Percentiles rank a stretch among this genome's conserved stretches.
Evolutionary conservation across 2,888 invertebrate species (phyloP).

Genomic region (Andricus quercusramuli): DNA sequence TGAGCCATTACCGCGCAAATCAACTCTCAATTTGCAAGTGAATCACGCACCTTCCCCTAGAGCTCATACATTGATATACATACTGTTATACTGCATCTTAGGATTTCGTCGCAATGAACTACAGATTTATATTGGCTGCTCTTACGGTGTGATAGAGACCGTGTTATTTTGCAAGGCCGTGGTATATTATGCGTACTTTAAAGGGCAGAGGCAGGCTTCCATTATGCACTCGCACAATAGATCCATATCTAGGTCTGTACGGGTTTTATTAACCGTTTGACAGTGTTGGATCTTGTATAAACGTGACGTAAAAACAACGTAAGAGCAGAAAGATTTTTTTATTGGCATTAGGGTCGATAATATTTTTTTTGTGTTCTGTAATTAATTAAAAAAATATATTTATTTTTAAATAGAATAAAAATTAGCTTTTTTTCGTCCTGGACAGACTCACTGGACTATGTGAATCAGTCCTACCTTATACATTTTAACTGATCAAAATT

Average conservation of each 20-base stretch:
- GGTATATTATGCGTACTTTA: slow-evolving; percentile 61
- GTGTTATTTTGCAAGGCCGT: slow-evolving; percentile 63
- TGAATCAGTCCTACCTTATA: too few relatives aligned
- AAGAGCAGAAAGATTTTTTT: background rate
- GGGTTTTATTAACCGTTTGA: slow-evolving; percentile 72
- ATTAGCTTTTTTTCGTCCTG: too few relatives aligned
- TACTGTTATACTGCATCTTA: slow-evolving; percentile 19
- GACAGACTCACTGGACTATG: too few relatives aligned
- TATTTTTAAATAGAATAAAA: too few relatives aligned
- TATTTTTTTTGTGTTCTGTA: too few relatives aligned
- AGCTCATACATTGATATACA: background rate
- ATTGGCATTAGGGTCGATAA: too few relatives aligned
- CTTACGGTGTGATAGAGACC: slow-evolving; percentile 52
- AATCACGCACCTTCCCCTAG: slow-evolving; percentile 50
- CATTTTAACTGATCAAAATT: too few relatives aligned
- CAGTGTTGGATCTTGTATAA: slow-evolving; percentile 64
- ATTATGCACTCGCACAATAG: slow-evolving; percentile 69
- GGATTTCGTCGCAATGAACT: background rate
- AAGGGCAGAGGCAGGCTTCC: slow-evolving; percentile 60
- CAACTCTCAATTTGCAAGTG: slow-evolving; percentile 50
- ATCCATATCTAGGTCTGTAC: slow-evolving; percentile 70
- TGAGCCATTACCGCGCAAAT: slow-evolving; percentile 51
- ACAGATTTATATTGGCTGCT: slow-evolving; percentile 24
- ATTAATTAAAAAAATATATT: too few relatives aligned
- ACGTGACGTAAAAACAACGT: slow-evolving; percentile 64